A percentile compares a stretch with the other conserved stretches of the same genome.
These are phyloP conservation scores for Rhagonycha lutea DNA, from an alignment of 2,888 invertebrate genomes.

Conservation along the genomic window DNA sequence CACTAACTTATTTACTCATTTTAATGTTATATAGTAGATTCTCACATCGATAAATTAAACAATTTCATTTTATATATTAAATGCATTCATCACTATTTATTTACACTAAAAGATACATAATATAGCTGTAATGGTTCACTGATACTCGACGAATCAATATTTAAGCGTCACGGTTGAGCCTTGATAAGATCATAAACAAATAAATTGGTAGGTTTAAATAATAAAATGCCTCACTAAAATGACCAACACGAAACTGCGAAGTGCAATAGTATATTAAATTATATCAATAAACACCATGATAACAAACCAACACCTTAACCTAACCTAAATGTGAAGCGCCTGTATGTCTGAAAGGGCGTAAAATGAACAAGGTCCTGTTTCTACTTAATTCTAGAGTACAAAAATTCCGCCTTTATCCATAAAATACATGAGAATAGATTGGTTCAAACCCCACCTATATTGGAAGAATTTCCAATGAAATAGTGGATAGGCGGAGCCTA, in stretches of 20 bases:
- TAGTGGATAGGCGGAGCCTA: conserved; percentile 37
- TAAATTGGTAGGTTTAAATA: conserved; percentile 21
- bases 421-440: conserved; percentile 40
- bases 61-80: background rate
- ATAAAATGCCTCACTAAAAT: conserved; percentile 18
- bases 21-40: background rate
- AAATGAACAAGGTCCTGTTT: conserved; percentile 22
- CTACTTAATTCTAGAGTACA: conserved; percentile 5
- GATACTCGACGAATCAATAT: conserved; percentile 11
- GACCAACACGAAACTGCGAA: conserved; percentile 24
- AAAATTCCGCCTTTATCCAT: conserved; percentile 37
- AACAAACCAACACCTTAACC: conserved; percentile 43
- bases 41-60: background rate
- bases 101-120: background rate
- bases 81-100: background rate
- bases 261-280: conserved; percentile 22
- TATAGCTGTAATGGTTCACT: background rate
- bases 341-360: conserved; percentile 51
- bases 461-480: conserved; percentile 41
- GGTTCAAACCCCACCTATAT: conserved; percentile 38
- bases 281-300: conserved; percentile 27
- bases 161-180: conserved; percentile 6
- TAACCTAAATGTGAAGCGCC: conserved; percentile 55
- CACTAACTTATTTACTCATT: background rate
- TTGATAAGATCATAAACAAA: conserved; percentile 17